Percentiles rank a stretch among this genome's conserved stretches.
These are phyloP conservation scores for Bembecia ichneumoniformis DNA, from an alignment of 2,888 invertebrate species.

Conservation along the genomic window DNA sequence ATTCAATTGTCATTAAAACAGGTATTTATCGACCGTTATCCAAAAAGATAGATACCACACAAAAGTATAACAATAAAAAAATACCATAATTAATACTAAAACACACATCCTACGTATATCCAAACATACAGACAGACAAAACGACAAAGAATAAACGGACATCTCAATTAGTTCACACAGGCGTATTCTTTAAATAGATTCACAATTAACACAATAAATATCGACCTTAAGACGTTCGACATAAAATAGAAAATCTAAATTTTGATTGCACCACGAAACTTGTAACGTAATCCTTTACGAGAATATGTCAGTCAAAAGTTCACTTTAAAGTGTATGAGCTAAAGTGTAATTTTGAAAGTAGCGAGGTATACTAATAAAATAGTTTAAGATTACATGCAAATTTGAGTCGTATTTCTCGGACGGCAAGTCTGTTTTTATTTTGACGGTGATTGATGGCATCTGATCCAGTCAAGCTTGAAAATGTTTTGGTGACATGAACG, in stretches of 20 bases:
- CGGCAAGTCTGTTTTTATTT: conserved; percentile 18
- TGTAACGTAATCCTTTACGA: conserved; percentile 26
- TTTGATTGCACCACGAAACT: conserved; percentile 19
- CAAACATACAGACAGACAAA: conserved; percentile 40
- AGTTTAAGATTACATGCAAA: conserved; percentile 20
- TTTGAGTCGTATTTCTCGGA: conserved; percentile 18
- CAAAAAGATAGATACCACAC: too few species aligned
- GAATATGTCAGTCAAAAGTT: conserved; percentile 15
- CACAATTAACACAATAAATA: conserved; percentile 17
- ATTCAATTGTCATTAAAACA: too few species aligned
- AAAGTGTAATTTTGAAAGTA: conserved; percentile 16
- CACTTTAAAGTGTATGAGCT: conserved; percentile 11
- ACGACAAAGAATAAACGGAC: conserved; percentile 42
- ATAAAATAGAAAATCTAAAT: conserved; percentile 11
- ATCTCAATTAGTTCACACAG: conserved; percentile 63
- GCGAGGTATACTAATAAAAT: conserved; percentile 2
- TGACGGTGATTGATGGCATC: conserved; percentile 22
- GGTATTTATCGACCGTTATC: too few species aligned
- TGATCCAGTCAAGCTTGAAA: conserved; percentile 48
- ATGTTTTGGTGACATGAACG: conserved; percentile 70
- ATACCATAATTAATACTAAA: not conserved
- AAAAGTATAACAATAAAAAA: not conserved
- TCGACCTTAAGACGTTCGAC: conserved; percentile 15
- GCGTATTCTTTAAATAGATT: conserved; percentile 45
- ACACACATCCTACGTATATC: not conserved